A percentile compares a stretch with the other conserved stretches of the same genome.
Conservation (phyloP, 2,888 invertebrate species). For the Hydrotaea cyrtoneurina region DNA sequence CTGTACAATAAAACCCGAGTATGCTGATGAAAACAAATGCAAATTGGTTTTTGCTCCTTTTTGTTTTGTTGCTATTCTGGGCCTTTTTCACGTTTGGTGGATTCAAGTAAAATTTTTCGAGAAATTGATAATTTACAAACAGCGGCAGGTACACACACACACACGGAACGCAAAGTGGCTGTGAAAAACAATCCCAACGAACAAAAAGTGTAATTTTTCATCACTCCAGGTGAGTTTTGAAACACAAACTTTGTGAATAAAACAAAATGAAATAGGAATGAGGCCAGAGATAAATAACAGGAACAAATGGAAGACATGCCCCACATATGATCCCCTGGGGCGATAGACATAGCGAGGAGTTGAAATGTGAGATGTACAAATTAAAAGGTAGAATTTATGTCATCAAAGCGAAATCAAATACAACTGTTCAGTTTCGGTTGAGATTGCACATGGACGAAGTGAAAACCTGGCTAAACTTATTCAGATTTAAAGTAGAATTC, state of each 20-base stretch:
- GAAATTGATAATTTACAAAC: not conserved
- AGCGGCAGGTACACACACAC: not conserved
- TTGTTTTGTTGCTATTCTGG: not conserved
- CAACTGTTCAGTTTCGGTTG: no score
- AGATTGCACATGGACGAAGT: no score
- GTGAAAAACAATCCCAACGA: not conserved
- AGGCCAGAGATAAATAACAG: not conserved
- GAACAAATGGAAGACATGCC: no score
- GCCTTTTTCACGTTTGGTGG: not conserved
- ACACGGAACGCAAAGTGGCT: not conserved
- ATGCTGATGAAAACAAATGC: not conserved
- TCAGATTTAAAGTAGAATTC: no score
- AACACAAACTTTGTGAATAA: not conserved
- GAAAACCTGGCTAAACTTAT: no score
- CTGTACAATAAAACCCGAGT: not conserved
- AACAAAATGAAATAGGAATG: not conserved
- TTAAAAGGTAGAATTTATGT: no score
- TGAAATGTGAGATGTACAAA: no score
- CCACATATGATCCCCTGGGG: no score
- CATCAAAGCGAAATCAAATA: no score
- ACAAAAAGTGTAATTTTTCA: not conserved
- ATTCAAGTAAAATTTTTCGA: constrained; percentile 5
- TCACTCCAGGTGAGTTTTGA: not conserved
- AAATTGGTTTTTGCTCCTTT: not conserved
- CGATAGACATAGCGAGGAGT: no score